Conservation (phyloP, 2,113 vertebrate genomes). For the Odontesthes bonariensis region DNA sequence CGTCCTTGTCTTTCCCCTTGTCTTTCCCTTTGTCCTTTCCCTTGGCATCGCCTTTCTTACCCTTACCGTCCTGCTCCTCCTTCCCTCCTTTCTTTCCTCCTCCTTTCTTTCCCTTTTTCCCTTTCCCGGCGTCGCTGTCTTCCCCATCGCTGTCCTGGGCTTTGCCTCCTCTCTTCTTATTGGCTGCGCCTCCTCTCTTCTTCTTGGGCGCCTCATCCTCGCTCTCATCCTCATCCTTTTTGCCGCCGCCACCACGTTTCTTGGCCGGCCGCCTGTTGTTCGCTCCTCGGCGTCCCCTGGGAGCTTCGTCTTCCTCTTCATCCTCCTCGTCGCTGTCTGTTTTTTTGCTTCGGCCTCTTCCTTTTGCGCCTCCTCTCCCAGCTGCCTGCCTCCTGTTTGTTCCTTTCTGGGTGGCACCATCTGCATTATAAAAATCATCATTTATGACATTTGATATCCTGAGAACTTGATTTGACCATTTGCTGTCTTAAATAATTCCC, state of each 20-base stretch:
- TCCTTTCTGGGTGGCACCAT: slow-evolving; percentile 53
- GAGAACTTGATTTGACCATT: not conserved
- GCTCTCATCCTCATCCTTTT: slow-evolving; percentile 70
- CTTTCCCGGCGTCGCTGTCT: slow-evolving; percentile 65
- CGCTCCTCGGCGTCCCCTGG: slow-evolving; percentile 62
- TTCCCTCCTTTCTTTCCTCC: slow-evolving; percentile 74
- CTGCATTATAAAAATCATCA: slow-evolving; percentile 49
- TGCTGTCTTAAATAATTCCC: not conserved
- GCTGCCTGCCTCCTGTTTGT: slow-evolving; percentile 65
- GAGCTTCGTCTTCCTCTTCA: slow-evolving; percentile 75
- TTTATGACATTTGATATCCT: not conserved
- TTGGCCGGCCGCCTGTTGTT: slow-evolving; percentile 71
- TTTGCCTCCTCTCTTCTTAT: slow-evolving; percentile 69
- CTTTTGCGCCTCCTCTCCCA: slow-evolving; percentile 62
- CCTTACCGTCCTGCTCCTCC: slow-evolving; percentile 70
- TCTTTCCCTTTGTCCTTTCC: slow-evolving; percentile 73
- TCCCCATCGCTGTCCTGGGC: slow-evolving; percentile 66
- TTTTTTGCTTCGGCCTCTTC: slow-evolving; percentile 68
- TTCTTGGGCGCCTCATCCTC: slow-evolving; percentile 67
- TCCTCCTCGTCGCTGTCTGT: slow-evolving; percentile 77
- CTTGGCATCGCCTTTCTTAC: slow-evolving; percentile 65
- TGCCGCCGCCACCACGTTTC: slow-evolving; percentile 30
- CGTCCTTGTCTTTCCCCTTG: slow-evolving; percentile 66
- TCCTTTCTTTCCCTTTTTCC: slow-evolving; percentile 66
- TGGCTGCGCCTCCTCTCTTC: slow-evolving; percentile 64